Conservation (phyloP, 2,888 invertebrate genomes). For the Spodoptera exigua region DNA sequence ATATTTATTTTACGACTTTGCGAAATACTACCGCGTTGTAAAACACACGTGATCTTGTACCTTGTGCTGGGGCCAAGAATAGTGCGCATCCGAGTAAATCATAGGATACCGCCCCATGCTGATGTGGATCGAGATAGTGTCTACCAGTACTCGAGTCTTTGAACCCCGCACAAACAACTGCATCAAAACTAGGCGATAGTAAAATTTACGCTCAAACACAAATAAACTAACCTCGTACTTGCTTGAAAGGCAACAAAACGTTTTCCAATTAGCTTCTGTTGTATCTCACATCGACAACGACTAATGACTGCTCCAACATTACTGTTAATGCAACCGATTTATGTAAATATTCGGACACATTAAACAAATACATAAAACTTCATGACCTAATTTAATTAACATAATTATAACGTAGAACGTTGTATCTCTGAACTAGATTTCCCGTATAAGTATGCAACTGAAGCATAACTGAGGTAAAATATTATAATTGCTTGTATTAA, state of each 20-base stretch:
- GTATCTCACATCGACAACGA: conserved; percentile 24
- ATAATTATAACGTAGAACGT: conserved; percentile 36
- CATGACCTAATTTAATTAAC: conserved; percentile 49
- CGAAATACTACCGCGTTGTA: conserved; percentile 37
- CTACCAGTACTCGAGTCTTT: conserved; percentile 43
- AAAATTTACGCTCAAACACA: conserved; percentile 49
- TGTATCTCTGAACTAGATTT: conserved; percentile 34
- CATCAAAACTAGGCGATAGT: conserved; percentile 40
- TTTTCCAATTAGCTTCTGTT: conserved; percentile 28
- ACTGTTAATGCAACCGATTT: conserved; percentile 21
- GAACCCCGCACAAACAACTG: conserved; percentile 42
- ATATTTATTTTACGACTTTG: conserved; percentile 40
- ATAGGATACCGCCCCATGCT: conserved; percentile 59
- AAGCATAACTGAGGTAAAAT: conserved; percentile 18
- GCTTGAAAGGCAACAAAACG: conserved; percentile 19
- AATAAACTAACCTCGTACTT: conserved; percentile 35
- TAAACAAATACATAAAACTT: conserved; percentile 33
- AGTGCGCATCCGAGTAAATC: conserved; percentile 61
- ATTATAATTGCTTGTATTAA: conserved; percentile 32
- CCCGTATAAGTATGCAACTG: conserved; percentile 17
- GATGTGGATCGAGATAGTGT: conserved; percentile 22
- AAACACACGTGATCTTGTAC: conserved; percentile 28
- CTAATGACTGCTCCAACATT: conserved; percentile 26
- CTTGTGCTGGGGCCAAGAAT: conserved; percentile 61
- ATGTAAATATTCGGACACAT: conserved; percentile 21